Evolutionary conservation across 2,797 vertebrate species (phyloP).

Genomic region (Galagoides demidoff): DNA sequence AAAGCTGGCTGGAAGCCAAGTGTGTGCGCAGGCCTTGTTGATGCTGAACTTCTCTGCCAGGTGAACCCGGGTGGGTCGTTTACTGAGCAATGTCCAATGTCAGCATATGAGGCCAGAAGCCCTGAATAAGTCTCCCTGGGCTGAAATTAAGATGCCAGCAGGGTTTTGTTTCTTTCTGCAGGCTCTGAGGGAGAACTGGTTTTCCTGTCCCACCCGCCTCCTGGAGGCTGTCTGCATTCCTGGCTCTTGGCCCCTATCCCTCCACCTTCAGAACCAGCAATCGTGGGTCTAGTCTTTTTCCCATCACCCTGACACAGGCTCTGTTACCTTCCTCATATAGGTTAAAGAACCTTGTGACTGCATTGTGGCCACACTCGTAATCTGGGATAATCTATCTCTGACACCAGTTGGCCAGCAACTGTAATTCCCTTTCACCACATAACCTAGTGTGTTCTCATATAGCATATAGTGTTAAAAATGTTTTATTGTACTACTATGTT

Average conservation of each 20-base stretch:
- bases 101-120: neutral
- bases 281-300: neutral
- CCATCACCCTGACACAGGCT: neutral
- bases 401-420: neutral
- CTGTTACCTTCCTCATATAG: neutral
- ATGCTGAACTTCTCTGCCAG: neutral
- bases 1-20: neutral
- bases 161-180: neutral
- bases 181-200: neutral
- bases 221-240: neutral
- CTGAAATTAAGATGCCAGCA: neutral
- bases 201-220: neutral
- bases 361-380: neutral
- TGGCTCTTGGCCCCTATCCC: neutral
- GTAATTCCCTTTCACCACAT: neutral
- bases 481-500: neutral
- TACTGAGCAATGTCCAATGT: neutral
- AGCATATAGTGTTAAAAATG: neutral
- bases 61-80: neutral
- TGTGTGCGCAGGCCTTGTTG: neutral
- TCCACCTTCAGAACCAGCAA: neutral
- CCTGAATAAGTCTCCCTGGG: neutral
- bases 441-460: neutral
- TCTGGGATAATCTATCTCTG: neutral
- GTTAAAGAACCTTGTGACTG: neutral